phyloP scores from a whole-genome alignment of 2,888 invertebrate genomes.

The Saturnia japonica region DNA sequence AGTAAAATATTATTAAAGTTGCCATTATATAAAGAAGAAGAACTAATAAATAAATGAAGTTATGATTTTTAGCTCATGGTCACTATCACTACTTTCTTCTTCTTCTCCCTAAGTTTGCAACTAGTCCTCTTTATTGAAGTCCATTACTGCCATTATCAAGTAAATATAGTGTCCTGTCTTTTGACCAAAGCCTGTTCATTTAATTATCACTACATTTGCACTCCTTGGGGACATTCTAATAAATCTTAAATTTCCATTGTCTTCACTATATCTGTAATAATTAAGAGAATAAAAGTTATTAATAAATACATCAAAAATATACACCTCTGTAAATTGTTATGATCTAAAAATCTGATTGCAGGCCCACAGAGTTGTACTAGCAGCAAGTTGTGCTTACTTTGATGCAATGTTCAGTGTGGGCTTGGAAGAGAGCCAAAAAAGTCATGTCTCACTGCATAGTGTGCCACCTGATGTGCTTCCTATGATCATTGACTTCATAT shows the following conservation, averaged over 20 bases:
- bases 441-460: constrained; percentile 90
- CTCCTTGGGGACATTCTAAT: background rate
- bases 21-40: too few relatives aligned
- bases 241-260: background rate
- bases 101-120: too few relatives aligned
- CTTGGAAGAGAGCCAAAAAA: constrained; percentile 90
- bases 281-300: background rate
- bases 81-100: too few relatives aligned
- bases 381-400: constrained; percentile 95
- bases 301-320: background rate
- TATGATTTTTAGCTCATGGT: too few relatives aligned
- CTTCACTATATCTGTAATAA: background rate
- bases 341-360: constrained; percentile 55
- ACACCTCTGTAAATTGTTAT: background rate
- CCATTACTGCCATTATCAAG: too few relatives aligned
- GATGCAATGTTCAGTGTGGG: constrained; percentile 96
- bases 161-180: too few relatives aligned
- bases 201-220: background rate
- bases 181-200: too few relatives aligned
- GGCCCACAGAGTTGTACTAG: constrained; percentile 93
- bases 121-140: too few relatives aligned
- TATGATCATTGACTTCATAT: constrained; percentile 92
- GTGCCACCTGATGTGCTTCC: constrained; percentile 89
- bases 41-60: too few relatives aligned
- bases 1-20: constrained; percentile 1